Percentiles rank a stretch among this genome's conserved stretches.
Conservation (phyloP, 2,113 vertebrate genomes). For the Motacilla alba region DNA sequence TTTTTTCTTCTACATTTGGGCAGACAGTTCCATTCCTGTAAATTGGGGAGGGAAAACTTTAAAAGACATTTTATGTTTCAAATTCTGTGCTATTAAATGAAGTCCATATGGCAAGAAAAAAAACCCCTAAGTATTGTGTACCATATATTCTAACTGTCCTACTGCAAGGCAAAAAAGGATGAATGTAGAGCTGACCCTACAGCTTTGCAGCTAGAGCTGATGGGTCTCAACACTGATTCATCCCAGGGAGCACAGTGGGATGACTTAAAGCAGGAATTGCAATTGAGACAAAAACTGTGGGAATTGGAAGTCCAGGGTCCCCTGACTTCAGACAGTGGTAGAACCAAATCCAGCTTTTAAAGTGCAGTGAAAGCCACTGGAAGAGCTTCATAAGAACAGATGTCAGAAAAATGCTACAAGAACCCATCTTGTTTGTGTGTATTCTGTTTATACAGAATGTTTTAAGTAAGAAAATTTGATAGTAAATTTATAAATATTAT, state of each 20-base stretch:
- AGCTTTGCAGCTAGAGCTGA: background rate
- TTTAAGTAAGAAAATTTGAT: background rate
- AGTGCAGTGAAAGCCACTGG: background rate
- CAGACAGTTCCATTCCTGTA: background rate
- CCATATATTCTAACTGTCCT: background rate
- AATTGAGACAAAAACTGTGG: background rate
- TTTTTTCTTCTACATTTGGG: background rate
- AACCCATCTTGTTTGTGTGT: background rate
- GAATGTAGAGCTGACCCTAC: background rate
- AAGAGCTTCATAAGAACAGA: background rate
- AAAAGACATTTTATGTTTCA: background rate
- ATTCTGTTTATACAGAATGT: background rate
- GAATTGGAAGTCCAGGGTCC: background rate
- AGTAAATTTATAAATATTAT: background rate
- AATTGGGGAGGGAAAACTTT: background rate
- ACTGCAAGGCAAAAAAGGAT: background rate
- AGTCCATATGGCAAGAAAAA: background rate
- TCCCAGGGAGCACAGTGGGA: background rate
- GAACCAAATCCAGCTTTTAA: background rate
- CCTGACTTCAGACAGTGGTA: background rate
- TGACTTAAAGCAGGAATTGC: background rate
- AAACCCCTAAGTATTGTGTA: background rate
- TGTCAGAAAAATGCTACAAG: background rate
- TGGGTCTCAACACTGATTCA: background rate
- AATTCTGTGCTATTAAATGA: background rate